Base-by-base conservation (phyloP, 2,113 vertebrate species). In the Channa maculata region DNA sequence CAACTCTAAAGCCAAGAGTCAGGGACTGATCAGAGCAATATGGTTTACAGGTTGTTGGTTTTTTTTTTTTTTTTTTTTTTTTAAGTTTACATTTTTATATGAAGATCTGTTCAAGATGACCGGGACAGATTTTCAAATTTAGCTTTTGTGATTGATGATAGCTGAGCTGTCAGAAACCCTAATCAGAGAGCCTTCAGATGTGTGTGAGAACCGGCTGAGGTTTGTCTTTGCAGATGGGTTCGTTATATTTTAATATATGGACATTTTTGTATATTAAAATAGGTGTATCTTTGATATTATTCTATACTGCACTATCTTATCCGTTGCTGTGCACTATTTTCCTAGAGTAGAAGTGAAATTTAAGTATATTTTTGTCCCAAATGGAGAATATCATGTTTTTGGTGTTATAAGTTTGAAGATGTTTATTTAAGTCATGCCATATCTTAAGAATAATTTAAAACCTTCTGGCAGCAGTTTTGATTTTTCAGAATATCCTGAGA, bases 261-360 rank as follows among this genome's bases (percentile, higher is more conserved):
- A 80, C 58, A 45, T 79, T 91, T 91, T 92, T 89, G 77, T 91
- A 91, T 78, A 49, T 67, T 78, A 81, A 76, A 61, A 79, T 65
- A 33, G 63, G 61, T 77, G 71, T 89, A 83, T 85, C 78, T 79
- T 86, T 80, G 78, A 55, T 82, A 82, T 76, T 77, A 51, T 79
- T 75, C 72, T 86, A 79, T 76, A 77, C 45, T 75, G 74, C 57
- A 53, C 49, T 86, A 54, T 84, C 44, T 81, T 75, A 85, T 80
- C 72, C 49, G 69, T 89, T 79, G 86, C 85, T 79, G 90, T 93
- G 89, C 91, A 92, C 89, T 91, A 89, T 91, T 89, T 92, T 90
- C 83, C 8, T 94, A 90, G 87, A 90, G 65, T 93, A 86, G 87
- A 88, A 64, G 77, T 79, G 70, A 90, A 75, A 75, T 86, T 69